Evolutionary conservation across 2,113 vertebrate species (phyloP).

Genomic region (Atherinomorus stipes): DNA sequence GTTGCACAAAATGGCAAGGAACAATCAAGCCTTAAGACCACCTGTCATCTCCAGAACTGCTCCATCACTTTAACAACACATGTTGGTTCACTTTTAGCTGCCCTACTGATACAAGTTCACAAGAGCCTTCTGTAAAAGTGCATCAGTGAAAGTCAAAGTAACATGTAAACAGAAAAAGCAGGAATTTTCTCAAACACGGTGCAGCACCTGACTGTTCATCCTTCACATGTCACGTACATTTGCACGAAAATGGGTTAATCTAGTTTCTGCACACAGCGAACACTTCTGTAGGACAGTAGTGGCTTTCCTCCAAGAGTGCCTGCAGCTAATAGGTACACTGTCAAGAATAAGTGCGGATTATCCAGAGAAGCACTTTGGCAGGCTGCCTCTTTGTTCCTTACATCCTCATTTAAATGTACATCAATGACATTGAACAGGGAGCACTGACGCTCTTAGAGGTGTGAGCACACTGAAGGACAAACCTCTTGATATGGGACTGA

Average conservation of each 20-base stretch:
- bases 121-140: not conserved
- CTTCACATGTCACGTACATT: not conserved
- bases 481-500: conserved; percentile 3
- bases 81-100: not conserved
- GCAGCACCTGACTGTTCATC: too few species aligned
- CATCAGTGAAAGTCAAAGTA: not conserved
- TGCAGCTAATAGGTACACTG: conserved; percentile 43
- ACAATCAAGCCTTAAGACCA: conserved; percentile 10
- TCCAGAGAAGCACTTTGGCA: conserved; percentile 49
- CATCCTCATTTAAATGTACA: conserved; percentile 39
- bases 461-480: conserved; percentile 26
- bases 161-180: too few species aligned
- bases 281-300: not conserved
- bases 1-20: not conserved
- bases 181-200: too few species aligned
- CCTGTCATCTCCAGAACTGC: conserved; percentile 2
- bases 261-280: not conserved
- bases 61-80: not conserved
- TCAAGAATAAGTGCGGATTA: conserved; percentile 48
- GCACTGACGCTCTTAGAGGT: conserved; percentile 22
- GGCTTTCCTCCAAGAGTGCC: conserved; percentile 22
- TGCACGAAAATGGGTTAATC: not conserved
- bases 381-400: conserved; percentile 32
- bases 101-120: not conserved
- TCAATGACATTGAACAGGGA: conserved; percentile 10